Evolutionary conservation across 2,797 vertebrate genomes (phyloP).

Genomic region (Momotus momota): DNA sequence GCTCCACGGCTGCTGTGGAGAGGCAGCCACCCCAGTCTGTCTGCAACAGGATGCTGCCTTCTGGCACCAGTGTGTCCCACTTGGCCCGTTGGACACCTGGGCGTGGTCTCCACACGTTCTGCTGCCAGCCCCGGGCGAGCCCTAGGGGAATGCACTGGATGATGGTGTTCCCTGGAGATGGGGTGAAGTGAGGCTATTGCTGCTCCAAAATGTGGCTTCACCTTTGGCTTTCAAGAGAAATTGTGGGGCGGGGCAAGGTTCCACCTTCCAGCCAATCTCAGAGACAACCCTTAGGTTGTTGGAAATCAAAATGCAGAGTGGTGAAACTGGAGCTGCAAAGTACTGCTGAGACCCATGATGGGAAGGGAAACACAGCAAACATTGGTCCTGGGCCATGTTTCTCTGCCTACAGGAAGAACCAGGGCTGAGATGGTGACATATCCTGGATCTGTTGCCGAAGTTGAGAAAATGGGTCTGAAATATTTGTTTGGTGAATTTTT

Average conservation of each 20-base stretch:
- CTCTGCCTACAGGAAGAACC: not conserved
- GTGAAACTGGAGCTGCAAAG: not conserved
- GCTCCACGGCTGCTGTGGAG: rapidly evolving
- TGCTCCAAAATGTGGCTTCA: not conserved
- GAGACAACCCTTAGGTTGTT: not conserved
- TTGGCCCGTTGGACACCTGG: not conserved
- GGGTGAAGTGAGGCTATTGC: not conserved
- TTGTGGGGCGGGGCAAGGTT: not conserved
- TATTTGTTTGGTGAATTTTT: not conserved
- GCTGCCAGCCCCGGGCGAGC: not conserved
- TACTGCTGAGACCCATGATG: not conserved
- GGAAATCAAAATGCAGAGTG: not conserved
- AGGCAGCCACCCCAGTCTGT: not conserved
- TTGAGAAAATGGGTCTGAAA: not conserved
- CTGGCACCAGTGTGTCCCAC: not conserved
- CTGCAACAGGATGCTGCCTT: not conserved
- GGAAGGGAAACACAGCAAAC: not conserved
- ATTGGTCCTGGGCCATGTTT: not conserved
- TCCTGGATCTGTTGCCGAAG: not conserved
- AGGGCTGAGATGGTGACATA: not conserved
- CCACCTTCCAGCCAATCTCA: rapidly evolving
- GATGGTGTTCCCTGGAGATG: not conserved
- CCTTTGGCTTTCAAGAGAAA: not conserved
- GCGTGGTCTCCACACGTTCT: not conserved
- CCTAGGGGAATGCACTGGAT: rapidly evolving